A percentile compares a stretch with the other conserved stretches of the same genome.
Evolutionary conservation across 1,140 invertebrate genomes (phyloP).

Genomic region (Microplitis demolitor): DNA sequence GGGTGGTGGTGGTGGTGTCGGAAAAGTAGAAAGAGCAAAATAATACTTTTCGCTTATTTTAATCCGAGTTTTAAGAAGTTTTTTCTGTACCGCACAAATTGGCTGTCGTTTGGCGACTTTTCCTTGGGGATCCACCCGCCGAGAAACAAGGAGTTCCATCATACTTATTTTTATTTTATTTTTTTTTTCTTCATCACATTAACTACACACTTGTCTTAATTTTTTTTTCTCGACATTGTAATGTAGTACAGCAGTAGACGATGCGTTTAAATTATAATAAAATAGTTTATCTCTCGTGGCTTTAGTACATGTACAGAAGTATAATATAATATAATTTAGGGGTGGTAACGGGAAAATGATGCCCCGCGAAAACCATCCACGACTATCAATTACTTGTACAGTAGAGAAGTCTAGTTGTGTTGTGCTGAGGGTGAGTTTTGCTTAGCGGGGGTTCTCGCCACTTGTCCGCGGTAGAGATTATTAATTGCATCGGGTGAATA

Average conservation of each 20-base stretch:
- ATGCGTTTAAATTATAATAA: no score
- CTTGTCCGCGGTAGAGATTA: slow-evolving; percentile 4
- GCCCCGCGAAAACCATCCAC: slow-evolving; percentile 39
- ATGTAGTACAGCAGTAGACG: no score
- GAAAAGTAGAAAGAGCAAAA: neutral
- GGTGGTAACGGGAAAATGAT: slow-evolving; percentile 46
- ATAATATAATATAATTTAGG: neutral
- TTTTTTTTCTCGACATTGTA: no score
- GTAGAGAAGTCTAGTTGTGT: slow-evolving; percentile 10
- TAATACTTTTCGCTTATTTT: slow-evolving; percentile 40
- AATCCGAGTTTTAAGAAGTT: slow-evolving; percentile 54
- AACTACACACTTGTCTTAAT: neutral
- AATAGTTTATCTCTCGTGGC: no score
- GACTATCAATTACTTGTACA: slow-evolving; percentile 47
- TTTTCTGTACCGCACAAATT: slow-evolving; percentile 43
- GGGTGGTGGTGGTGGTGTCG: neutral
- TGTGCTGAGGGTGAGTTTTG: neutral
- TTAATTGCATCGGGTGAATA: slow-evolving; percentile 8
- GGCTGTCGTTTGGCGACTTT: slow-evolving; percentile 46
- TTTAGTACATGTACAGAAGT: neutral
- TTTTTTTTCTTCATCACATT: neutral
- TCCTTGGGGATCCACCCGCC: neutral
- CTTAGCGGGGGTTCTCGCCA: slow-evolving; percentile 4
- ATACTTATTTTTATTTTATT: neutral
- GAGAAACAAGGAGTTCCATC: slow-evolving; percentile 13